A percentile compares a stretch with the other conserved stretches of the same genome.
These are phyloP conservation scores for Leptopterna dolabrata DNA, from an alignment of 2,888 invertebrate species.

Conservation along the genomic window DNA sequence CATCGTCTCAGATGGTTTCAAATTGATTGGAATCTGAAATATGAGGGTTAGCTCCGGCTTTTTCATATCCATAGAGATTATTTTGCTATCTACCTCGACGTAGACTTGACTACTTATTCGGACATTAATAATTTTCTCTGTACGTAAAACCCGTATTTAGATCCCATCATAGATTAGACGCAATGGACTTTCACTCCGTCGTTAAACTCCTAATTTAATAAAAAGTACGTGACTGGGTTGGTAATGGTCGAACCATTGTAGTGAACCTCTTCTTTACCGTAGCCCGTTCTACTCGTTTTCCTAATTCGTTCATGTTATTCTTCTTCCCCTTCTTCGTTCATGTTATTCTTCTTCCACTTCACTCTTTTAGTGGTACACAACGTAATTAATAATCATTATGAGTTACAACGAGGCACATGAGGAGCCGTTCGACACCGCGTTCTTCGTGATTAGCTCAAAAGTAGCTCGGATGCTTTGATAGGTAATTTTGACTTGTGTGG, in stretches of 20 bases:
- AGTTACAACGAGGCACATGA: not conserved
- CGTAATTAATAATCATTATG: not conserved
- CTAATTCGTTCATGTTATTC: not conserved
- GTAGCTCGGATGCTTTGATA: not conserved
- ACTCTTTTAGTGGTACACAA: not conserved
- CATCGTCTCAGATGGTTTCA: not conserved
- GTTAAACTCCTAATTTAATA: conserved; percentile 55
- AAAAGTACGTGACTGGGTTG: conserved; percentile 51
- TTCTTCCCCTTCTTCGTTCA: not conserved
- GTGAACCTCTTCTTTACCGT: not conserved
- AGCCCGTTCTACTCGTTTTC: not conserved
- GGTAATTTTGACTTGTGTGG: no score
- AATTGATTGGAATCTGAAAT: not conserved
- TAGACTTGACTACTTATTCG: not conserved
- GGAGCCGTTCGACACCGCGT: not conserved
- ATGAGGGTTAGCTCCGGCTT: not conserved
- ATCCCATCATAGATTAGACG: conserved; percentile 52
- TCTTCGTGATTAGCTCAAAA: not conserved
- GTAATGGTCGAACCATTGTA: conserved; percentile 37
- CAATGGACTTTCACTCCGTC: conserved; percentile 49
- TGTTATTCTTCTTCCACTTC: not conserved
- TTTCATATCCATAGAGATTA: not conserved
- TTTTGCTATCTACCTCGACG: not conserved
- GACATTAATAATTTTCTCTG: conserved; percentile 39
- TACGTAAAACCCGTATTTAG: conserved; percentile 44